These are phyloP conservation scores for Cranoglanis bouderius DNA, from an alignment of 2,113 vertebrate genomes.

Conservation along the genomic window DNA sequence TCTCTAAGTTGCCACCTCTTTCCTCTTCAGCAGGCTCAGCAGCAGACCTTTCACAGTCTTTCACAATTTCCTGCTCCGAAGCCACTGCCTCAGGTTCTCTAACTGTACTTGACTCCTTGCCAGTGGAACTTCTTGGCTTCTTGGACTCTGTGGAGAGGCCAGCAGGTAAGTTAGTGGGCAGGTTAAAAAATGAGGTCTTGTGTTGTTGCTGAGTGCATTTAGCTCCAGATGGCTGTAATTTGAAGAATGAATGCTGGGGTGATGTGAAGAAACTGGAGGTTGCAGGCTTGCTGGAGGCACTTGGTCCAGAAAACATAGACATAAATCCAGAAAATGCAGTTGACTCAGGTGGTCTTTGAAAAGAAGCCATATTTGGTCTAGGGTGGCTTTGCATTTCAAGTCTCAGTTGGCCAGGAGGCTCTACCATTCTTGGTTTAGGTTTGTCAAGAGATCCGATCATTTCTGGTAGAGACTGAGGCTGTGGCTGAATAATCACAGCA, in stretches of 20 bases:
- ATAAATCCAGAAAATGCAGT: slow-evolving; percentile 90
- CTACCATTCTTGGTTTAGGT: slow-evolving; percentile 49
- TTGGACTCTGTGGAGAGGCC: slow-evolving; percentile 74
- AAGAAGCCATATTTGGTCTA: slow-evolving; percentile 49
- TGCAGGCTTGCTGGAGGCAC: slow-evolving; percentile 75
- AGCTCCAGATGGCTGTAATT: slow-evolving; percentile 61
- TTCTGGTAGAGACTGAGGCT: slow-evolving; percentile 44
- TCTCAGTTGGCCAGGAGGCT: background rate
- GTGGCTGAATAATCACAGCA: slow-evolving; percentile 36
- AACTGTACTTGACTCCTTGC: slow-evolving; percentile 19
- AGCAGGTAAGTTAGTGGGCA: slow-evolving; percentile 69
- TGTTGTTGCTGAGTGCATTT: slow-evolving; percentile 69
- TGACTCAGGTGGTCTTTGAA: slow-evolving; percentile 70
- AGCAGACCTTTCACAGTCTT: slow-evolving; percentile 54
- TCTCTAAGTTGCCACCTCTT: background rate
- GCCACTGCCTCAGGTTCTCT: slow-evolving; percentile 17
- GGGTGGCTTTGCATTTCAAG: slow-evolving; percentile 42
- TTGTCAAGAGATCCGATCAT: slow-evolving; percentile 31
- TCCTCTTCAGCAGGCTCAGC: slow-evolving; percentile 41
- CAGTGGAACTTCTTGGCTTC: background rate
- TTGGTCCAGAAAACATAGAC: slow-evolving; percentile 83
- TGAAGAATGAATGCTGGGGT: slow-evolving; percentile 74
- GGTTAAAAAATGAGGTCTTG: slow-evolving; percentile 84
- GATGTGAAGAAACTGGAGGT: slow-evolving; percentile 81
- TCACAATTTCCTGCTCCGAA: slow-evolving; percentile 48